Percentiles rank a stretch among this genome's conserved stretches.
phyloP scores from a whole-genome alignment of 2,113 vertebrate genomes.

The Tyrannus savana region DNA sequence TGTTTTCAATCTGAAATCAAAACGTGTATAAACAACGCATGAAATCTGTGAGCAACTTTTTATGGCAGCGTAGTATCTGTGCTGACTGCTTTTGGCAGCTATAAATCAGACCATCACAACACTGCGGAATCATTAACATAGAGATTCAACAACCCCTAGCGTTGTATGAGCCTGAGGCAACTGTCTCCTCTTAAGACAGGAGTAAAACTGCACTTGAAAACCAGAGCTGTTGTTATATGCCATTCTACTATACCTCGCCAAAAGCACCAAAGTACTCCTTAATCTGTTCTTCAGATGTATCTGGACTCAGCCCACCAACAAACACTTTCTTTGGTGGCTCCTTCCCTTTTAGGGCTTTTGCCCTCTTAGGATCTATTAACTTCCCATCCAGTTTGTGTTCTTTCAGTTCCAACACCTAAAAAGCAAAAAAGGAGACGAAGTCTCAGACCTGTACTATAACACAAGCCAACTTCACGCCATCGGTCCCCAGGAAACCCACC shows the following conservation, averaged over 20 bases:
- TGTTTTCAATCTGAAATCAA: slow-evolving; percentile 85
- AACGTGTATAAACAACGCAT: rapidly evolving
- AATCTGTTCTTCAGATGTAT: slow-evolving; percentile 88
- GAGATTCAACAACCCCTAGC: rapidly evolving
- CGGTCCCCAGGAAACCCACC: background rate
- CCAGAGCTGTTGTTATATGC: rapidly evolving
- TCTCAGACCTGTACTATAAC: background rate
- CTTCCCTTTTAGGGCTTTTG: slow-evolving; percentile 88
- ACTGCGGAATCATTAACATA: background rate
- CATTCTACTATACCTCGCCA: slow-evolving; percentile 77
- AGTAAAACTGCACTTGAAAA: background rate
- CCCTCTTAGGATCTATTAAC: slow-evolving; percentile 88
- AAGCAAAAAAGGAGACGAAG: background rate
- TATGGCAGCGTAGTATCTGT: rapidly evolving
- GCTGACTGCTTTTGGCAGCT: background rate
- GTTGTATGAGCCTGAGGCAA: background rate
- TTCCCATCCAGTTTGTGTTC: slow-evolving; percentile 91
- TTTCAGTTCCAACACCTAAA: slow-evolving; percentile 86
- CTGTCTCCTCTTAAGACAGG: background rate
- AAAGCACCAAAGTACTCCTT: slow-evolving; percentile 88
- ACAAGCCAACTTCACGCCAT: background rate
- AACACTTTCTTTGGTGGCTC: slow-evolving; percentile 90
- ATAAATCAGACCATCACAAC: too few relatives aligned
- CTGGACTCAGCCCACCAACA: slow-evolving; percentile 88
- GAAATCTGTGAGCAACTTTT: background rate